phyloP scores from a whole-genome alignment of 2,888 invertebrate genomes.

The Acleris literana region DNA sequence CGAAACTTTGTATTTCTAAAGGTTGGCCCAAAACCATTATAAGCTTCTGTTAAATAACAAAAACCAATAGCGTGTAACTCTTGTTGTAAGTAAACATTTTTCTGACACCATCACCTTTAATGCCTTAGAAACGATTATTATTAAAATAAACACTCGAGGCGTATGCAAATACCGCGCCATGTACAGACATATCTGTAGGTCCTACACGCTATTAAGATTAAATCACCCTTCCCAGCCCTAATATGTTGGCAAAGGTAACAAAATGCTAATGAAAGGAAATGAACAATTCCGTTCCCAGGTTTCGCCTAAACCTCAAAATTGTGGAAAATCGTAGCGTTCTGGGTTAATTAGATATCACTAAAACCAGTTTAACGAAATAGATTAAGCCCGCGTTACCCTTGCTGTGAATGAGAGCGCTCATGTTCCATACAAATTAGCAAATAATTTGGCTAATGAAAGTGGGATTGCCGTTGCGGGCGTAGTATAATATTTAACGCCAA shows the following conservation, averaged over 20 bases:
- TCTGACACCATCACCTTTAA: slow-evolving; percentile 11
- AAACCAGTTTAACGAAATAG: slow-evolving; percentile 67
- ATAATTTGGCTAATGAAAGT: slow-evolving; percentile 74
- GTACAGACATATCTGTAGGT: slow-evolving; percentile 23
- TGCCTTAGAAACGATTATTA: slow-evolving; percentile 5
- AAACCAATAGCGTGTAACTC: slow-evolving; percentile 56
- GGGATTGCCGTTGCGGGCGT: slow-evolving; percentile 53
- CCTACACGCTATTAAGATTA: slow-evolving; percentile 32
- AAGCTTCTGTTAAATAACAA: slow-evolving; percentile 56
- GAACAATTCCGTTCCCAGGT: slow-evolving; percentile 36
- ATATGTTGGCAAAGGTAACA: slow-evolving; percentile 38
- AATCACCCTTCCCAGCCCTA: slow-evolving; percentile 30
- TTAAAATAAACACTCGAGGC: not conserved
- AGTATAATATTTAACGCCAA: slow-evolving; percentile 49
- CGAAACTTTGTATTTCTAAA: slow-evolving; percentile 49
- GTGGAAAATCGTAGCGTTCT: slow-evolving; percentile 52
- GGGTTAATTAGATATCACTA: slow-evolving; percentile 62
- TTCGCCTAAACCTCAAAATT: slow-evolving; percentile 44
- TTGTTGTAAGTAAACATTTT: slow-evolving; percentile 12
- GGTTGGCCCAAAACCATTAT: slow-evolving; percentile 57
- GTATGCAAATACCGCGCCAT: slow-evolving; percentile 16
- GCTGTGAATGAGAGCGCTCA: slow-evolving; percentile 57
- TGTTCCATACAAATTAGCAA: slow-evolving; percentile 72
- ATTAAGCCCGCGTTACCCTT: slow-evolving; percentile 61
- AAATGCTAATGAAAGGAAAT: slow-evolving; percentile 38